phyloP scores from a whole-genome alignment of 30 jellyfish, hydroid and myxozoan species.

The Turritopsis dohrnii region DNA sequence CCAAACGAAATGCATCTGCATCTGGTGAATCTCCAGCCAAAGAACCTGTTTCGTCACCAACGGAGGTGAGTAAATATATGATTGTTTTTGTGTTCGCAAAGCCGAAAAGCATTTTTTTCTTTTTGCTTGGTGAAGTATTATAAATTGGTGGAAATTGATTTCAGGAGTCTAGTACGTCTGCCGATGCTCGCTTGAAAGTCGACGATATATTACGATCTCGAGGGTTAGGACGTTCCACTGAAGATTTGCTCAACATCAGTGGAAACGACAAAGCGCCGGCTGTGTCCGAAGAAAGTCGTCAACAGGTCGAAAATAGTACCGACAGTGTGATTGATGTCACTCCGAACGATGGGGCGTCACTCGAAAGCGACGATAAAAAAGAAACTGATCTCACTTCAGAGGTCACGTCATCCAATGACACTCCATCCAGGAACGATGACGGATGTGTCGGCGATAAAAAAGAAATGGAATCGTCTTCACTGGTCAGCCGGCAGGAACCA shows the following conservation, averaged over 20 bases:
- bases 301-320: neutral
- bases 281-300: neutral
- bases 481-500: neutral
- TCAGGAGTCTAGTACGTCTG: neutral
- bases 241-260: neutral
- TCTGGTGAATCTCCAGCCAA: neutral
- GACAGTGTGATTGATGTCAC: neutral
- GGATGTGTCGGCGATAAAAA: neutral
- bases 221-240: constrained; percentile 25
- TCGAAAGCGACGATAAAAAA: neutral
- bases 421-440: neutral
- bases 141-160: neutral
- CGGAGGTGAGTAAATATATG: neutral
- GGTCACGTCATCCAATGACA: neutral
- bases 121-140: neutral
- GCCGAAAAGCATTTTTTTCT: neutral
- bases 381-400: neutral
- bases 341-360: neutral
- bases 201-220: constrained; percentile 21
- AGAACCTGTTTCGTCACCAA: constrained; percentile 16
- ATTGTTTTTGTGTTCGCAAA: neutral
- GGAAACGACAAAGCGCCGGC: neutral
- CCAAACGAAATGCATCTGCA: constrained; percentile 17
- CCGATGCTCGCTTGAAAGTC: constrained; percentile 12
- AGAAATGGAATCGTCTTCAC: no score